Evolutionary conservation across 2,113 vertebrate genomes (phyloP).

Genomic region (Barnardius zonarius): DNA sequence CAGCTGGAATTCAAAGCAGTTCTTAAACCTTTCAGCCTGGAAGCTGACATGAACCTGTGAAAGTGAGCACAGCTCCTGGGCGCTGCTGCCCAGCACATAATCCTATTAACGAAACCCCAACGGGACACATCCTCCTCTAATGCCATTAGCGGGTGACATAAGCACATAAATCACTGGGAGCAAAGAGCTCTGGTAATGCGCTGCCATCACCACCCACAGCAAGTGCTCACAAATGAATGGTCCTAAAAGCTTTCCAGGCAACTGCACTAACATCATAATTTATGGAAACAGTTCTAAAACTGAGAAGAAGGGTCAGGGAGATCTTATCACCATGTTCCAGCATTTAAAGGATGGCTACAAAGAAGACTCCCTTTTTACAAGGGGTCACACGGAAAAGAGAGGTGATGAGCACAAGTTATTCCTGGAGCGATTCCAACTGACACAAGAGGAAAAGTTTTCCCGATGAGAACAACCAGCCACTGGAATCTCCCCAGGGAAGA

Average conservation of each 20-base stretch:
- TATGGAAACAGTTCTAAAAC: neutral
- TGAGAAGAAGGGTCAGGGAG: neutral
- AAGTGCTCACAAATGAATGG: rapidly evolving
- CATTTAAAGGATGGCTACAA: neutral
- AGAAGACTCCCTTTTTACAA: neutral
- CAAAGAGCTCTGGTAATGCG: neutral
- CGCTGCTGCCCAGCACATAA: neutral
- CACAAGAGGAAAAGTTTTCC: neutral
- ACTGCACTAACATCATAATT: rapidly evolving
- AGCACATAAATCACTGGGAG: neutral
- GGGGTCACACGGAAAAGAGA: neutral
- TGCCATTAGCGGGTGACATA: neutral
- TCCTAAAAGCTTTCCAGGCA: neutral
- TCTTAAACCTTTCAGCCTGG: neutral
- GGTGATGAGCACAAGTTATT: neutral
- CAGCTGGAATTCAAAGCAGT: neutral
- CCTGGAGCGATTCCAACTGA: neutral
- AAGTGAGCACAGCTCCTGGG: neutral
- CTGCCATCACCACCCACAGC: neutral
- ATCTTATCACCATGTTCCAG: neutral
- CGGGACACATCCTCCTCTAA: neutral
- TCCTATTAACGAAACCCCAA: neutral
- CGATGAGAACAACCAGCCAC: neutral
- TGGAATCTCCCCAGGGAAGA: neutral
- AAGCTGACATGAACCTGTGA: neutral